phyloP scores from a whole-genome alignment of 1,140 invertebrate species.

The Plodia interpunctella region DNA sequence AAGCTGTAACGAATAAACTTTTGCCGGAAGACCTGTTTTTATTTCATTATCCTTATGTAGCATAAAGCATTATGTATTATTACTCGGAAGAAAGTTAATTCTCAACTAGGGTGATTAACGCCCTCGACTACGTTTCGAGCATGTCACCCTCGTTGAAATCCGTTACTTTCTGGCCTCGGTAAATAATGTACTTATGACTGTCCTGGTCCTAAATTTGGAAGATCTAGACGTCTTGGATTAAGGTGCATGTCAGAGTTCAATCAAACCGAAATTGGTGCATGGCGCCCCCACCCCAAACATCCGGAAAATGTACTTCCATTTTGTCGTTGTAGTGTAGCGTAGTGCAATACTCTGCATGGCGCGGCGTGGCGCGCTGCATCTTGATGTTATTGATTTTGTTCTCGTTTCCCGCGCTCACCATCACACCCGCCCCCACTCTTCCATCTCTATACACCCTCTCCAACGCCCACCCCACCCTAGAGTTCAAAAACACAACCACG shows the following conservation, averaged over 20 bases:
- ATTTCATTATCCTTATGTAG: no score
- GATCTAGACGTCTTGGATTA: neutral
- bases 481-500: conserved; percentile 44
- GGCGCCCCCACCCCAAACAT: neutral
- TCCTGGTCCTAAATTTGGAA: no score
- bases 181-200: no score
- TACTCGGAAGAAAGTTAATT: no score
- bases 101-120: no score
- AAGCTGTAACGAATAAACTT: no score
- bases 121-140: no score
- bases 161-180: no score
- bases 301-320: neutral
- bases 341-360: neutral
- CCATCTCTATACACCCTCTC: conserved; percentile 16
- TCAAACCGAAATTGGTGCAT: neutral
- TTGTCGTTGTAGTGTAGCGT: conserved; percentile 4
- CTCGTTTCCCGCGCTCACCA: conserved; percentile 40
- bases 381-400: conserved; percentile 59
- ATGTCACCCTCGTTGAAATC: no score
- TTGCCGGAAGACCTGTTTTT: no score
- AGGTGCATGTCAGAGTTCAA: neutral
- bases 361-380: conserved; percentile 34
- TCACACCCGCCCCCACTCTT: conserved; percentile 21
- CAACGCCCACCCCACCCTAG: conserved; percentile 21
- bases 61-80: no score